phyloP scores from a whole-genome alignment of 2,113 vertebrate genomes.

The Malurus elegans region DNA sequence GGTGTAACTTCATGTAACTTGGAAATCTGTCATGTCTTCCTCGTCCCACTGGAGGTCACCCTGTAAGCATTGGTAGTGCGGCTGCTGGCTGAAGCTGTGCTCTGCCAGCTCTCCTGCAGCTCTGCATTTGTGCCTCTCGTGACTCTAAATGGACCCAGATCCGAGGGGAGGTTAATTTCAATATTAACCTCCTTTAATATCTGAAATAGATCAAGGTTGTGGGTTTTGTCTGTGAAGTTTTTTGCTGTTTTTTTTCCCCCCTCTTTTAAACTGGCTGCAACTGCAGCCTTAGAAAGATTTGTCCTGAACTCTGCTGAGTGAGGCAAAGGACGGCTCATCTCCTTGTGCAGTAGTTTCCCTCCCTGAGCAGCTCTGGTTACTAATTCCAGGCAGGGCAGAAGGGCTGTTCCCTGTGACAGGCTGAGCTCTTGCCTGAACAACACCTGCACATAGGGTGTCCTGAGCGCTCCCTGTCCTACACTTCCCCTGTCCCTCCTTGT shows the following conservation, averaged over 20 bases:
- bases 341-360: not conserved
- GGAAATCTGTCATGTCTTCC: slow-evolving; percentile 9
- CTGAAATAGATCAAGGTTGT: not conserved
- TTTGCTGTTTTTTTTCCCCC: not conserved
- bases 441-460: fast-evolving
- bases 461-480: fast-evolving
- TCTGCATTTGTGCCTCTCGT: fast-evolving
- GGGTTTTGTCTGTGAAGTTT: not conserved
- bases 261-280: not conserved
- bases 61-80: fast-evolving
- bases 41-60: slow-evolving; percentile 19
- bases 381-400: not conserved
- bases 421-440: fast-evolving
- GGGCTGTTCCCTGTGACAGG: not conserved
- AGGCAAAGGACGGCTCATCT: not conserved
- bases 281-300: not conserved
- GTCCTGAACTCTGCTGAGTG: fast-evolving
- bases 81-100: not conserved
- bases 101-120: not conserved
- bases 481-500: fast-evolving
- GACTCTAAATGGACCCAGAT: too few relatives aligned
- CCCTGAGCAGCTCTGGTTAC: not conserved
- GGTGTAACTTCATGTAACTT: not conserved
- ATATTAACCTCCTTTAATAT: not conserved
- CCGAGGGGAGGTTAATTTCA: not conserved